Evolutionary conservation across 2,797 vertebrate species (phyloP).

Genomic region (Gastrophryne carolinensis): DNA sequence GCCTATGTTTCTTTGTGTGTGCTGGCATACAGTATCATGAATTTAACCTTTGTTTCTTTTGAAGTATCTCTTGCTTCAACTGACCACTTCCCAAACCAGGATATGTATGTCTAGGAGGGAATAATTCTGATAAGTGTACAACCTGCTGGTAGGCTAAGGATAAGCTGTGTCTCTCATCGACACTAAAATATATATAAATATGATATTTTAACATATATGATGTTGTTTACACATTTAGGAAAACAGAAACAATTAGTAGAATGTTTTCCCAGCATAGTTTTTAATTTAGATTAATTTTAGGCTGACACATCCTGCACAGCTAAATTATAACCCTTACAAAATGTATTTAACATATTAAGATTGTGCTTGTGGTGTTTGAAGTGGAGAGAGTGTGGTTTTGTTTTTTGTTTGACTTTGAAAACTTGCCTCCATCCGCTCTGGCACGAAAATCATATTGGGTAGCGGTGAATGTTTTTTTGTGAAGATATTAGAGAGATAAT

Average conservation of each 20-base stretch:
- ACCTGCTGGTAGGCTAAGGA: too few relatives aligned
- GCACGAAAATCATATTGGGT: conserved; percentile 25
- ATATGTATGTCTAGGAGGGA: too few relatives aligned
- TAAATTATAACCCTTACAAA: conserved; percentile 44
- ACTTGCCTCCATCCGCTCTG: conserved; percentile 31
- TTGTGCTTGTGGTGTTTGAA: conserved; percentile 34
- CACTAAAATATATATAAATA: too few relatives aligned
- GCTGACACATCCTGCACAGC: conserved; percentile 25
- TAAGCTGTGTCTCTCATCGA: too few relatives aligned
- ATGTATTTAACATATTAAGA: conserved; percentile 14
- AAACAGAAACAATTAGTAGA: background rate
- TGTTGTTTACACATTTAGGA: background rate
- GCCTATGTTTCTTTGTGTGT: too few relatives aligned
- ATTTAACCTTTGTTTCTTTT: too few relatives aligned
- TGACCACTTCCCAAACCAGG: too few relatives aligned
- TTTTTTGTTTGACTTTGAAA: conserved; percentile 46
- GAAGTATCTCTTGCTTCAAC: too few relatives aligned
- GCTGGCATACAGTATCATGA: too few relatives aligned
- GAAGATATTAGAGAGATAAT: conserved; percentile 6
- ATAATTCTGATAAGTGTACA: too few relatives aligned
- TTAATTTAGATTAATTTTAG: background rate
- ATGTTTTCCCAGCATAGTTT: conserved; percentile 2
- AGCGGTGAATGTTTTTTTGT: conserved; percentile 7
- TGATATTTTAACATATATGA: background rate
- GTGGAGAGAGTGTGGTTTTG: conserved; percentile 45